phyloP scores from a whole-genome alignment of 2,888 invertebrate species.

The Smittia aterrima region DNA sequence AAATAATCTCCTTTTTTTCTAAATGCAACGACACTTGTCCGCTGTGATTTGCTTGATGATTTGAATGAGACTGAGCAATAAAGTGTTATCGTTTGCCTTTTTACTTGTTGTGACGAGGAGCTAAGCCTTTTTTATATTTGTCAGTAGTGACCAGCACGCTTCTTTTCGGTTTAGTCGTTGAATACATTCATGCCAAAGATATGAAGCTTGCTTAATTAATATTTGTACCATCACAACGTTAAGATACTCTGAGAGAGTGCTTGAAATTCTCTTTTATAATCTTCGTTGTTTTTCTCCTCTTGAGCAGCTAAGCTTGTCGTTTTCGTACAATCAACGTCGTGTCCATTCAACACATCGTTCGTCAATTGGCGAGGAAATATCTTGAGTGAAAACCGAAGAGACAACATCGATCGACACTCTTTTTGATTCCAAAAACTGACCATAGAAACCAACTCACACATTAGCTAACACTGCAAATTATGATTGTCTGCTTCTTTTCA shows the following conservation, averaged over 20 bases:
- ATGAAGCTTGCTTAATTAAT: not conserved
- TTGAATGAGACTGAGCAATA: conserved; percentile 4
- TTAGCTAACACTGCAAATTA: too few relatives aligned
- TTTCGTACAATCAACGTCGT: not conserved
- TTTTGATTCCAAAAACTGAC: too few relatives aligned
- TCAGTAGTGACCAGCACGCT: not conserved
- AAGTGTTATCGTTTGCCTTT: not conserved
- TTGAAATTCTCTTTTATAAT: not conserved
- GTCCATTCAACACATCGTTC: not conserved
- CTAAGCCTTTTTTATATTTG: conserved; percentile 12
- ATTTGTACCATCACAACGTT: not conserved
- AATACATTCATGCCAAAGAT: not conserved
- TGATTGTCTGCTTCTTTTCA: too few relatives aligned
- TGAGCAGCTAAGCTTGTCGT: not conserved
- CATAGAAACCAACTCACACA: too few relatives aligned
- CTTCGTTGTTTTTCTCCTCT: too few relatives aligned
- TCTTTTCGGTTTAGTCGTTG: not conserved
- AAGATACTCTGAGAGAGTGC: not conserved
- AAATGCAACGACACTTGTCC: not conserved
- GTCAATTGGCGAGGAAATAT: too few relatives aligned
- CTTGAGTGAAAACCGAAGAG: too few relatives aligned
- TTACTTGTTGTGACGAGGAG: not conserved
- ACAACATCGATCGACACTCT: too few relatives aligned
- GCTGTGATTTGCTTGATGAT: not conserved
- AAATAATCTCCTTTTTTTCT: too few relatives aligned